Conservation (phyloP, 2,888 invertebrate genomes). For the Trachelus iudaicus region DNA sequence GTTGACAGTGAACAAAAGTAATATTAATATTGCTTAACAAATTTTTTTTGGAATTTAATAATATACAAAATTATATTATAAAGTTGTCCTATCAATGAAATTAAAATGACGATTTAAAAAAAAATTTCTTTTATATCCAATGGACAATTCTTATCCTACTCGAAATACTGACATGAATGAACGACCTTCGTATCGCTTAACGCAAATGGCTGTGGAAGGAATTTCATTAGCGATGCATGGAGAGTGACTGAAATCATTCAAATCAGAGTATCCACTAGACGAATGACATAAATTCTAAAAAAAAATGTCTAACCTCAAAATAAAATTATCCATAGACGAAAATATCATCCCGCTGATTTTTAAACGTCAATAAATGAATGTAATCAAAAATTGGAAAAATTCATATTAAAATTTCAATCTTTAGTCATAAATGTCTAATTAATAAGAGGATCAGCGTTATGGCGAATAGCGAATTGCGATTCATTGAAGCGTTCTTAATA, state of each 20-base stretch:
- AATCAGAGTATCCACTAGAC: neutral
- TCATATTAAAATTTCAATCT: neutral
- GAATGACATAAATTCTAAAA: neutral
- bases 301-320: neutral
- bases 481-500: constrained; percentile 15
- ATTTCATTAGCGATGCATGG: neutral
- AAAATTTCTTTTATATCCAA: neutral
- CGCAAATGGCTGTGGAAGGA: neutral
- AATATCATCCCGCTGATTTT: too few species aligned
- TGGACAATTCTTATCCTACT: neutral
- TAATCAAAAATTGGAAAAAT: neutral
- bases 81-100: neutral
- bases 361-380: neutral
- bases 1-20: neutral
- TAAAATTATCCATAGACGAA: neutral
- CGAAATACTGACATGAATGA: neutral
- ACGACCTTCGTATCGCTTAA: neutral
- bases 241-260: neutral
- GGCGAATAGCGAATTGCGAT: constrained; percentile 4
- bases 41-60: neutral
- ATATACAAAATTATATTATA: neutral
- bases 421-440: neutral
- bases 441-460: constrained; percentile 19
- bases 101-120: neutral
- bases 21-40: neutral